Percentiles rank a stretch among this genome's conserved stretches.
These are phyloP conservation scores for Lycopodina hypogea DNA, from an alignment of 37 sponge, comb jelly and placozoan genomes.

Conservation along the genomic window DNA sequence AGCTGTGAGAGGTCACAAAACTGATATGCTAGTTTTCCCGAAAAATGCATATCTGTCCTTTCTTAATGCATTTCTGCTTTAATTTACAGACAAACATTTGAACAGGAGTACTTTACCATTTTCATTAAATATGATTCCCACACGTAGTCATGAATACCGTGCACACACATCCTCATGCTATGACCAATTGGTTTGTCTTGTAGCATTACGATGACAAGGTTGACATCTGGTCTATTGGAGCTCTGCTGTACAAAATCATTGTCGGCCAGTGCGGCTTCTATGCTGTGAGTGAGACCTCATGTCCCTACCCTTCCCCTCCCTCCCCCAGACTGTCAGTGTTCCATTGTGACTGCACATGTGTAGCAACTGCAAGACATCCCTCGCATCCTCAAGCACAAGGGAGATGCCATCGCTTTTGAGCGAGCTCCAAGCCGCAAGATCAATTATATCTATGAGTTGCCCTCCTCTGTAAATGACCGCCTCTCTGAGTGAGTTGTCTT, in stretches of 20 bases:
- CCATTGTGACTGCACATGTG: background rate
- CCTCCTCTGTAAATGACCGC: constrained; percentile 62
- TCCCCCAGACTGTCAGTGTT: background rate
- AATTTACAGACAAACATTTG: too few relatives aligned
- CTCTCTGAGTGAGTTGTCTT: constrained; percentile 59
- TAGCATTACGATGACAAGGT: constrained; percentile 90
- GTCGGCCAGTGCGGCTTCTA: constrained; percentile 93
- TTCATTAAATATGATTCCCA: too few relatives aligned
- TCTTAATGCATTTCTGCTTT: too few relatives aligned
- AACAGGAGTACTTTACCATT: too few relatives aligned
- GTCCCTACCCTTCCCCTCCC: too few relatives aligned
- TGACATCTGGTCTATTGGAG: constrained; percentile 93
- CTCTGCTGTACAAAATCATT: constrained; percentile 81
- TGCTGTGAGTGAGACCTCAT: constrained; percentile 79
- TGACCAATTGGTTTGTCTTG: too few relatives aligned
- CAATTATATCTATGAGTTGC: constrained; percentile 83
- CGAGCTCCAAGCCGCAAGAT: constrained; percentile 24
- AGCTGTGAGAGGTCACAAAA: too few relatives aligned
- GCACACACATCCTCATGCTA: background rate
- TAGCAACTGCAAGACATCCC: constrained; percentile 85
- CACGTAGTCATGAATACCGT: too few relatives aligned
- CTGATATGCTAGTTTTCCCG: too few relatives aligned
- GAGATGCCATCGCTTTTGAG: constrained; percentile 89
- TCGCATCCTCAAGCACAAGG: constrained; percentile 77
- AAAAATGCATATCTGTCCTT: too few relatives aligned